Evolutionary conservation across 2,888 invertebrate species (phyloP), one percentile per base, ranked within the genome.

Genomic region (Dryadula phaetusa): DNA sequence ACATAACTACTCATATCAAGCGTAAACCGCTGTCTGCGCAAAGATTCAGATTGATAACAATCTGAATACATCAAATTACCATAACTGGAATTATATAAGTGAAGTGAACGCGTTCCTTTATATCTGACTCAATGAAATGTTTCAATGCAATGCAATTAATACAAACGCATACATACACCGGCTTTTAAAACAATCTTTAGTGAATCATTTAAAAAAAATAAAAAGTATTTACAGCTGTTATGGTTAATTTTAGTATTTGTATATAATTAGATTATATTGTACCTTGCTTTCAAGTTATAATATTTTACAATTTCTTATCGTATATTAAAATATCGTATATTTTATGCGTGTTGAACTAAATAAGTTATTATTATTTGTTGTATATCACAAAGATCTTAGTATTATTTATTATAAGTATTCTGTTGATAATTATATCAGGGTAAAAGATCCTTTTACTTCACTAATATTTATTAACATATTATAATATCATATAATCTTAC

Each of bases 71-170:
- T 61, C 34, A 42, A 20, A 66, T 62, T 62, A 66, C 44, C 66
- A 66, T 66, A 66, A 54, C 66, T 25, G 25, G 52, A 53, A 54
- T 66, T 54, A 62, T 46, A 46, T 66, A 62, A 61, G 54, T 22
- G 37, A 22, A 34, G 54, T 46, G 62, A 54, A 62, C 46, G 61
- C 54, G 46, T 66, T 66, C 65, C 25, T 61, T 62, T 44, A 40
- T 66, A 44, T 37, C 25, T 28, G 34, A 66, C 53, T 66, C 46
- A 62, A 34, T 47, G 61, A 54, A 61, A 61, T 44, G 34, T 52
- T 53, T 53, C 53, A 46, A 53, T 54, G 37, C 66, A 44, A 46
- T 32, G n/a, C 52, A 62, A 66, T 54, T 66, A 46, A 18, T 18
- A 44, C 28, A 14, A 25, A 46, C 53, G 54, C 46, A 54, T 46